A percentile compares a stretch with the other conserved stretches of the same genome.
Evolutionary conservation across 92 coral and sea anemone species (phyloP).

Genomic region (Desmophyllum pertusum): DNA sequence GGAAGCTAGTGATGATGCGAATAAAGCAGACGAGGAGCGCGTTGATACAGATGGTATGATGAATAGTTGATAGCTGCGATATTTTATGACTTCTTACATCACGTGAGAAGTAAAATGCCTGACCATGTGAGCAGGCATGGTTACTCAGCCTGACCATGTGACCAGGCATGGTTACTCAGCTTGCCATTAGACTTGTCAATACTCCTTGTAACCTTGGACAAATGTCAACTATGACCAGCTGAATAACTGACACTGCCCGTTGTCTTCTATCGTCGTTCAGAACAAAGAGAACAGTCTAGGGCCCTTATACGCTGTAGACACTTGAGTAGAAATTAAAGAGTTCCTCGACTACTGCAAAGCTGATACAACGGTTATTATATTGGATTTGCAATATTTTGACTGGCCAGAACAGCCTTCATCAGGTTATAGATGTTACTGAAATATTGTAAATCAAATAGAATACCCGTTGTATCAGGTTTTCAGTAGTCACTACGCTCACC

Average conservation of each 20-base stretch:
- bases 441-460: too few relatives aligned
- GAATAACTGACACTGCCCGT: neutral
- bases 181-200: neutral
- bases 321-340: too few relatives aligned
- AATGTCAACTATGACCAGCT: neutral
- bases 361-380: too few relatives aligned
- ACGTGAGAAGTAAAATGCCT: neutral
- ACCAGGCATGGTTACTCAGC: neutral
- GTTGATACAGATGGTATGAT: constrained; percentile 23
- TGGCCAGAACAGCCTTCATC: too few relatives aligned
- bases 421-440: too few relatives aligned
- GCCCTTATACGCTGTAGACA: too few relatives aligned
- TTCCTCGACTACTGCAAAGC: too few relatives aligned
- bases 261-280: neutral
- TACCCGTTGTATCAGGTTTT: too few relatives aligned
- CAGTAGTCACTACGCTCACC: too few relatives aligned
- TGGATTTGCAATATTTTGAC: too few relatives aligned
- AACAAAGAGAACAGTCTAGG: too few relatives aligned
- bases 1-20: constrained; percentile 30
- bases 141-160: neutral
- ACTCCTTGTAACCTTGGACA: neutral
- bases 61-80: neutral
- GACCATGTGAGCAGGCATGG: neutral
- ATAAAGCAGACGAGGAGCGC: constrained; percentile 21
- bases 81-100: neutral